Conservation (phyloP, 2,888 invertebrate species). For the Sminthurinus aureus region DNA sequence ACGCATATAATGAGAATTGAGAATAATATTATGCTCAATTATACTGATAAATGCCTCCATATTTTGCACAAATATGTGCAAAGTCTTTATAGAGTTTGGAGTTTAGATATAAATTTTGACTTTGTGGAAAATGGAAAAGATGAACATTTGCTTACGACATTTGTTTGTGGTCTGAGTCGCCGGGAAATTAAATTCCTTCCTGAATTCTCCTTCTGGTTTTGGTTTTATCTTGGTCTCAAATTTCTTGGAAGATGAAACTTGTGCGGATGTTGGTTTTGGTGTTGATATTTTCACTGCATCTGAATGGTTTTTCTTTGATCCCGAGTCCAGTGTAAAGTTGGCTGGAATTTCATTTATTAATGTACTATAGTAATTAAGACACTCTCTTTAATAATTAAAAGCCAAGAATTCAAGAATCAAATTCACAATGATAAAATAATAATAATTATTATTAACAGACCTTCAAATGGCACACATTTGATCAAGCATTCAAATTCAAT, state of each 20-base stretch:
- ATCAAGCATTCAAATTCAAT: conserved; percentile 54
- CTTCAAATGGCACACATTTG: conserved; percentile 55
- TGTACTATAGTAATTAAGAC: not conserved
- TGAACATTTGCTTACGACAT: conserved; percentile 49
- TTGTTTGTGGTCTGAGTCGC: conserved; percentile 32
- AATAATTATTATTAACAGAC: conserved; percentile 27
- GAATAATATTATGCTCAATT: no score
- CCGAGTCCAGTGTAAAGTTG: not conserved
- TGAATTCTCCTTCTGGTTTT: not conserved
- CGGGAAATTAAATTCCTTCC: conserved; percentile 43
- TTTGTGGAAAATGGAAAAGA: not conserved
- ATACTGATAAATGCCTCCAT: no score
- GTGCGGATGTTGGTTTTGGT: not conserved
- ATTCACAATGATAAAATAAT: not conserved
- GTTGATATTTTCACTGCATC: not conserved
- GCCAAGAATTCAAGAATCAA: not conserved
- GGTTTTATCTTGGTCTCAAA: not conserved
- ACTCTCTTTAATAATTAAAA: not conserved
- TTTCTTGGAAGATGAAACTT: not conserved
- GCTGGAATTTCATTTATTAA: not conserved
- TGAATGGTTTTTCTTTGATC: not conserved
- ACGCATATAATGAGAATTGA: no score
- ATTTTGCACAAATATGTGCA: no score
- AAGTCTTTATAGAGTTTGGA: no score
- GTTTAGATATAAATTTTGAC: no score